Percentiles rank a stretch among this genome's conserved stretches.
These are phyloP conservation scores for Drosophila pegasa DNA, from an alignment of 2,888 invertebrate species.

Conservation along the genomic window DNA sequence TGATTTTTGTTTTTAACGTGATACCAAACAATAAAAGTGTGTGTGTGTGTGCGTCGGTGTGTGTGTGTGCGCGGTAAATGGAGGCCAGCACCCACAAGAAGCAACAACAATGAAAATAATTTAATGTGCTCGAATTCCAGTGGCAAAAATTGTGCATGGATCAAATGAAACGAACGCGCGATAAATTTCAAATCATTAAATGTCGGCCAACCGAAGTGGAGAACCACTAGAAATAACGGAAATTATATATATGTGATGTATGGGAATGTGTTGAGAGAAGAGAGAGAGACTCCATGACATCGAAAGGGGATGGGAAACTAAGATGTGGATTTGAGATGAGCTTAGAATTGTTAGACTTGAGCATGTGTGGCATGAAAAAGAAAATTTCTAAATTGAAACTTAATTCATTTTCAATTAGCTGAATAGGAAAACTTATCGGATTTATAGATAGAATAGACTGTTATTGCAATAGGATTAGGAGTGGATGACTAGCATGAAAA, in stretches of 20 bases:
- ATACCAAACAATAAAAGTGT: conserved; percentile 18
- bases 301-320: neutral
- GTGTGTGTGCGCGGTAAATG: conserved; percentile 11
- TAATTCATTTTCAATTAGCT: neutral
- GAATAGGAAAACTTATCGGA: neutral
- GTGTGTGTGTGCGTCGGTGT: conserved; percentile 9
- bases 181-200: neutral
- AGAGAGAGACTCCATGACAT: too few species aligned
- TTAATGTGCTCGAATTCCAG: conserved; percentile 16
- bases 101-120: neutral
- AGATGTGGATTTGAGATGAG: neutral
- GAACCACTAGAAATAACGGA: neutral
- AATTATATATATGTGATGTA: neutral
- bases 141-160: conserved; percentile 30
- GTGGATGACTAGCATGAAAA: neutral
- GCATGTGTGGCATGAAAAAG: neutral
- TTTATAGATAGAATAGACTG: neutral
- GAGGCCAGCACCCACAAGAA: conserved; percentile 13
- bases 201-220: neutral
- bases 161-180: neutral
- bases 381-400: neutral
- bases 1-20: conserved; percentile 24
- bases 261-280: neutral
- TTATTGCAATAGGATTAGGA: neutral
- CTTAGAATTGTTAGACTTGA: neutral